These are phyloP conservation scores for Stratiolaelaps scimitus DNA, from an alignment of 1,140 invertebrate genomes.

Conservation along the genomic window DNA sequence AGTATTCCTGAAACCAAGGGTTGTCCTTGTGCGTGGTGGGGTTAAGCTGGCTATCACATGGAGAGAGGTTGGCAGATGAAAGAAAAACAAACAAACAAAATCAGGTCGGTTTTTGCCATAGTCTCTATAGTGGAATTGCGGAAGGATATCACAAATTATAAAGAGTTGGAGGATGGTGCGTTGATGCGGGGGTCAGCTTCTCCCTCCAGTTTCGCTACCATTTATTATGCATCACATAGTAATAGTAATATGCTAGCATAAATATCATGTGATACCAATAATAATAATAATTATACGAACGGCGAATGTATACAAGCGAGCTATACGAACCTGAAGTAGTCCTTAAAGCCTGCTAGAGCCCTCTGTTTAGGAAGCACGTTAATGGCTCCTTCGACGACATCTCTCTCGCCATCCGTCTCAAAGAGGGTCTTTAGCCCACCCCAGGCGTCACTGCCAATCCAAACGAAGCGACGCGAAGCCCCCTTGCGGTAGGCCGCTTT, in stretches of 20 bases:
- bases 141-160: too few relatives aligned
- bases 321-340: conserved; percentile 44
- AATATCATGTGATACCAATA: too few relatives aligned
- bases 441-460: conserved; percentile 50
- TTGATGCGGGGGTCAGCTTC: too few relatives aligned
- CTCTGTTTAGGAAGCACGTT: conserved; percentile 47
- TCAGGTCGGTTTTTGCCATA: too few relatives aligned
- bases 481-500: conserved; percentile 41
- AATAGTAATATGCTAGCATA: too few relatives aligned
- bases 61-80: background rate
- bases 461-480: conserved; percentile 42
- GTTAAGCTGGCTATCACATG: conserved; percentile 2
- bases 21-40: conserved; percentile 32
- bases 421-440: conserved; percentile 40
- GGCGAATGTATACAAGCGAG: too few relatives aligned
- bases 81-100: background rate
- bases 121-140: too few relatives aligned
- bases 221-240: too few relatives aligned
- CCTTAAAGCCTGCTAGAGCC: conserved; percentile 45
- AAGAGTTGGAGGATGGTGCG: too few relatives aligned
- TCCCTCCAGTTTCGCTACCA: too few relatives aligned
- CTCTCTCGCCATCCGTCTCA: conserved; percentile 36
- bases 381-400: conserved; percentile 46
- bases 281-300: too few relatives aligned
- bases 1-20: conserved; percentile 53